phyloP scores from a whole-genome alignment of 2,113 vertebrate genomes.

The Mesocricetus auratus region DNA sequence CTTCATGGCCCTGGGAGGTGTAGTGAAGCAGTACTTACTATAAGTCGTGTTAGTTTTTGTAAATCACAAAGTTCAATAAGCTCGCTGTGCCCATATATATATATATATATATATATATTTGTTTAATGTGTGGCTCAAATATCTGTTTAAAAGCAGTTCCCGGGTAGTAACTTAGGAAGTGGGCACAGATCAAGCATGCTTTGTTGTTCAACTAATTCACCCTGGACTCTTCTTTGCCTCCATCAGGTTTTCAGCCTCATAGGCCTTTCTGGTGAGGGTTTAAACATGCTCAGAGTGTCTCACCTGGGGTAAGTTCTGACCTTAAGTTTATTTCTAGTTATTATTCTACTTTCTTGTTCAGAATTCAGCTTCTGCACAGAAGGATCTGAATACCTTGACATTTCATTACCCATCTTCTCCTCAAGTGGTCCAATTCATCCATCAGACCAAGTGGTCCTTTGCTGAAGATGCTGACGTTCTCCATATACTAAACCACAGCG shows the following conservation, averaged over 20 bases:
- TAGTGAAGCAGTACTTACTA: background rate
- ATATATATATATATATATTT: too few species aligned
- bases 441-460: background rate
- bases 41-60: slow-evolving; percentile 37
- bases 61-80: slow-evolving; percentile 38
- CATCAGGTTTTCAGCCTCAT: background rate
- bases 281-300: background rate
- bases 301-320: background rate
- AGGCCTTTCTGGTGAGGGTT: background rate
- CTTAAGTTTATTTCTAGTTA: background rate
- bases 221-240: background rate
- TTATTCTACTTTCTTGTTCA: background rate
- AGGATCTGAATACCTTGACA: background rate
- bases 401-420: background rate
- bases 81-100: background rate
- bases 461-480: background rate
- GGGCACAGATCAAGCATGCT: background rate
- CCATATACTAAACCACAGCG: background rate
- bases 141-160: background rate
- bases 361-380: background rate
- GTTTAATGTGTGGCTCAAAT: background rate
- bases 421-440: background rate
- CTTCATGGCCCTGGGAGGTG: background rate
- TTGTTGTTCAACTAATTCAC: background rate
- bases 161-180: background rate